Percentiles rank a stretch among this genome's conserved stretches.
Conservation (phyloP, 2,888 invertebrate genomes). For the Thymelicus sylvestris region DNA sequence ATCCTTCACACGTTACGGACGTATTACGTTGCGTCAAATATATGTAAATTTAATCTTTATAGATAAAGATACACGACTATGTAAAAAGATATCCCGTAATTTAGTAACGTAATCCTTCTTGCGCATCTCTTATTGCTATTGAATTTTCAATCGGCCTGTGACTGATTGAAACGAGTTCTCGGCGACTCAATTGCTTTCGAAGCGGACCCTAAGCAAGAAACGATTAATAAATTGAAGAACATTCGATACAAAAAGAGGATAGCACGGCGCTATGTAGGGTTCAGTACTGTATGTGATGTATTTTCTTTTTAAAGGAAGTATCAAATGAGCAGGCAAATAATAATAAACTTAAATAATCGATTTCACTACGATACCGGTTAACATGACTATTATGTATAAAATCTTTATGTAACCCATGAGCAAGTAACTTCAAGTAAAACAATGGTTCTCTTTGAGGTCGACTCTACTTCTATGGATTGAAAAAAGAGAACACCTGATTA, state of each 20-base stretch:
- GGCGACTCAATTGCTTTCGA: constrained; percentile 72
- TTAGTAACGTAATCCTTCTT: constrained; percentile 76
- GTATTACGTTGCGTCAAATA: background rate
- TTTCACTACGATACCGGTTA: too few species aligned
- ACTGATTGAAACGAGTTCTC: constrained; percentile 77
- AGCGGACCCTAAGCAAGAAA: constrained; percentile 71
- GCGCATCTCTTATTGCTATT: constrained; percentile 74
- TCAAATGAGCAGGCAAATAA: too few species aligned
- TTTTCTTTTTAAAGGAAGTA: too few species aligned
- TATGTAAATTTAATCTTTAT: background rate
- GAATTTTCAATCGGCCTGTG: constrained; percentile 78
- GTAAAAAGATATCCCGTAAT: constrained; percentile 57
- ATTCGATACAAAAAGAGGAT: constrained; percentile 62
- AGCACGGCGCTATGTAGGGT: background rate
- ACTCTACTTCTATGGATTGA: too few species aligned
- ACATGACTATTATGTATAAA: too few species aligned
- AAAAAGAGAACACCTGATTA: too few species aligned
- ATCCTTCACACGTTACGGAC: background rate
- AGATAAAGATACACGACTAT: constrained; percentile 6
- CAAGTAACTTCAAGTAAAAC: too few species aligned
- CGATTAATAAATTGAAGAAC: constrained; percentile 72
- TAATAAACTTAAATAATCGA: too few species aligned
- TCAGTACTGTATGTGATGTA: background rate
- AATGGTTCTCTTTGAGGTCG: too few species aligned
- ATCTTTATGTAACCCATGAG: too few species aligned